Evolutionary conservation across 2,113 vertebrate species (phyloP).

Genomic region (Hydropotes inermis): DNA sequence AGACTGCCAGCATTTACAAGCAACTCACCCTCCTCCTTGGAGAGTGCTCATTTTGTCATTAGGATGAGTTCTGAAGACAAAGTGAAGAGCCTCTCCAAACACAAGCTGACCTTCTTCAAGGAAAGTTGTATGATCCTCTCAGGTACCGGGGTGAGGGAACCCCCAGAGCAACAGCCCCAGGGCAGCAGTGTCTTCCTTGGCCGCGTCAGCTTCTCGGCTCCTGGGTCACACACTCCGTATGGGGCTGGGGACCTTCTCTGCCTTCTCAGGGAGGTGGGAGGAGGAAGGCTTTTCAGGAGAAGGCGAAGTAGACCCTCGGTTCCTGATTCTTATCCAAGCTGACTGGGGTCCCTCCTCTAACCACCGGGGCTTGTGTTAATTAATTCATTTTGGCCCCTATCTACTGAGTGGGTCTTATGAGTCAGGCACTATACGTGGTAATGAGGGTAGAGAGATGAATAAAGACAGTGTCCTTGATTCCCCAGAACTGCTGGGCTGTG

Average conservation of each 20-base stretch:
- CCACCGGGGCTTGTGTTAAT: background rate
- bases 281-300: background rate
- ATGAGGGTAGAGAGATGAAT: background rate
- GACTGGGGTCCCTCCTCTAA: background rate
- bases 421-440: background rate
- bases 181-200: background rate
- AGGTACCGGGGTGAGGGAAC: background rate
- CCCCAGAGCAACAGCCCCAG: accelerated
- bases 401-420: background rate
- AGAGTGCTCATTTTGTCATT: background rate
- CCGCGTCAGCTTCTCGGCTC: background rate
- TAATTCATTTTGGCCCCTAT: background rate
- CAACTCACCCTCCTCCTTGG: background rate
- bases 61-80: background rate
- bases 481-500: background rate
- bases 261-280: background rate
- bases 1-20: background rate
- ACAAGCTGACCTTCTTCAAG: background rate
- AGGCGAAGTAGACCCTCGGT: background rate
- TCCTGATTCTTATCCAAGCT: background rate
- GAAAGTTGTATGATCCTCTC: background rate
- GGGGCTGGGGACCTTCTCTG: background rate
- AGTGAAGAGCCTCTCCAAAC: background rate
- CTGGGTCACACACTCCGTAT: background rate
- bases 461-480: background rate